Base-by-base conservation (phyloP, 37 sponge, comb jelly and placozoan genomes). In the Axinella damicornis region DNA sequence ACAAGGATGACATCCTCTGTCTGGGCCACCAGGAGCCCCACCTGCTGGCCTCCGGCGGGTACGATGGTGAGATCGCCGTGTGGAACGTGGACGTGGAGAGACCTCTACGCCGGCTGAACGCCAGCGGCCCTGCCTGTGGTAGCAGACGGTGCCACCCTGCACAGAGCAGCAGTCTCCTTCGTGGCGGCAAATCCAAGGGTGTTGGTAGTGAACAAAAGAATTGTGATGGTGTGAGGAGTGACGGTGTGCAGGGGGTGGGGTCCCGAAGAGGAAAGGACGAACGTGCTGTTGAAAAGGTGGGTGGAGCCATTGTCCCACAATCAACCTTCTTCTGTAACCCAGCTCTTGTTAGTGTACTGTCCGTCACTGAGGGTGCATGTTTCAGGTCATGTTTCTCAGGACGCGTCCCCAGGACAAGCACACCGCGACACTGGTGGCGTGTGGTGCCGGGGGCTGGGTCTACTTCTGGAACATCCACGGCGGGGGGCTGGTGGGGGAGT, bases 1-100 rank as follows among this genome's bases (percentile, higher is more conserved):
- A 98, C 88, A 35, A 63, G 0, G 98, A 98, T 56, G 98, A 98
- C 71, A 89, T 98, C 28, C 82, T 98, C 39, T 93, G 96, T 63
- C 76, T 95, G 76, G 82, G 92, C 25, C 66, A 77, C 24, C 81
- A 82, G 54, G 89, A 77, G 37, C 89, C 91, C 53, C 77, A 83
- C 81, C 25, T 87, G 0, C 67, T 96, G 11, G 94, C 81, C 15
- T 87, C 94, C 0, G 94, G 83, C 52, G 80, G 85, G 68, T 96
- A 91, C 69, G 88, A 96, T 61, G 96, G 96, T 6, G 89, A 93
- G 60, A 87, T 96, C 6, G 55, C 91, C 37, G 56, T 96, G 27
- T 96, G 96, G 96, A 83, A 92, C 35, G 28, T 91, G 14, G 91
- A 88, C 80, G 59, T 30, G 9, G 82, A 93, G 46, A 86, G 80